These are phyloP conservation scores for Apis laboriosa DNA, from an alignment of 1,140 invertebrate genomes.

Conservation along the genomic window DNA sequence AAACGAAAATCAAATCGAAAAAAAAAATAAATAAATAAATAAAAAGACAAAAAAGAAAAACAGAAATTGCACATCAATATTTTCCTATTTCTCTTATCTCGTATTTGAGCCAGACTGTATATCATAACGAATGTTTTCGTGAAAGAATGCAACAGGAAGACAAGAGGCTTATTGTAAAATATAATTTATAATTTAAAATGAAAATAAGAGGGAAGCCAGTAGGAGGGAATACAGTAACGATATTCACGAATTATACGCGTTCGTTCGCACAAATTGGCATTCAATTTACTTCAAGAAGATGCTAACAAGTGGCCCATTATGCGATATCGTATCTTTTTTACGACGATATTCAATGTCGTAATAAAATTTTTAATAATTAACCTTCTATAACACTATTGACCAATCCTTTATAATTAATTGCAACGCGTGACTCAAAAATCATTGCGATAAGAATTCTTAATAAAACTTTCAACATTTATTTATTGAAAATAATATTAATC, in stretches of 20 bases:
- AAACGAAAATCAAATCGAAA: no score
- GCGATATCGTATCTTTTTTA: background rate
- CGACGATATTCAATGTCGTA: background rate
- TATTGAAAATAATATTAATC: no score
- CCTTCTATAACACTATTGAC: no score
- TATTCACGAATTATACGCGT: constrained; percentile 4
- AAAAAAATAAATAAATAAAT: no score
- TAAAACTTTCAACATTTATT: no score
- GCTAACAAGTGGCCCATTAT: constrained; percentile 3
- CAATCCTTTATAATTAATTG: no score
- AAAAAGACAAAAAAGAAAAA: background rate
- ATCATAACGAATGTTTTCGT: background rate
- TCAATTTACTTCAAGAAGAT: constrained; percentile 6
- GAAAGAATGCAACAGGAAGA: constrained; percentile 5
- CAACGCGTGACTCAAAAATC: no score
- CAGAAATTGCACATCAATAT: background rate
- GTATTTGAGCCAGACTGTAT: background rate
- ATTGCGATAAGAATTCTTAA: no score
- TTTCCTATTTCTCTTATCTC: constrained; percentile 5
- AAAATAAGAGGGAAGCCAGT: background rate
- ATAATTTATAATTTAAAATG: constrained; percentile 24
- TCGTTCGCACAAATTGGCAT: background rate
- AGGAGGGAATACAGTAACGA: background rate
- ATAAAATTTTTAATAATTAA: no score
- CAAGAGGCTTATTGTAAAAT: constrained; percentile 29